Percentiles rank a stretch among this genome's conserved stretches.
Conservation (phyloP, 2,888 invertebrate genomes). For the Tipula lateralis region DNA sequence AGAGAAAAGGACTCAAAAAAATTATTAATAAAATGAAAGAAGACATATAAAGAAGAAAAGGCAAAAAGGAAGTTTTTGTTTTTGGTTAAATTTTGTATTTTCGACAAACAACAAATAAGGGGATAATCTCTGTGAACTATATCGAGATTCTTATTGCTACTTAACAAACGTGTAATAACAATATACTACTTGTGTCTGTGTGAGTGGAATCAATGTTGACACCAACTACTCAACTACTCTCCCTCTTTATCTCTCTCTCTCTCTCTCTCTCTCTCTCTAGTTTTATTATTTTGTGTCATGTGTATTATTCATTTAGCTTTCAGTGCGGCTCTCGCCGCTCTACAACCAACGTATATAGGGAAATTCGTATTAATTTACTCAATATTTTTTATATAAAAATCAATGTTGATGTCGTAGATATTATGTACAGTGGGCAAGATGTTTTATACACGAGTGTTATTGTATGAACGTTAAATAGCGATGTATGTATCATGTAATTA, state of each 20-base stretch:
- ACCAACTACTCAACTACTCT: not conserved
- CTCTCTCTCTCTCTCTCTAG: not conserved
- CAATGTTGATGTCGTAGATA: not conserved
- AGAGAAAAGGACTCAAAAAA: not conserved
- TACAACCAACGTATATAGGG: not conserved
- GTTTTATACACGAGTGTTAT: not conserved
- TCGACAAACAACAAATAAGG: slow-evolving; percentile 19
- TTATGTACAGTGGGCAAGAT: not conserved
- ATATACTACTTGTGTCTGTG: not conserved
- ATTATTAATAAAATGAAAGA: not conserved
- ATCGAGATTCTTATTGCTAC: slow-evolving; percentile 19
- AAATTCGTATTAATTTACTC: not conserved
- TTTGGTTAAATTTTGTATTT: not conserved
- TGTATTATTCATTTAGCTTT: not conserved
- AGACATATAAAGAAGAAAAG: not conserved
- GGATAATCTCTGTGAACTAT: slow-evolving; percentile 11
- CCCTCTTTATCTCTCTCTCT: not conserved
- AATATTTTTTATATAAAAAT: not conserved
- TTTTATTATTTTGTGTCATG: not conserved
- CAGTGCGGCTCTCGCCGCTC: not conserved
- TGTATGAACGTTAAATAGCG: too few relatives aligned
- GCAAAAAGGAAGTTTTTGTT: not conserved
- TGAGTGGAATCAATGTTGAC: not conserved
- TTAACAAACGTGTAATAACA: slow-evolving; percentile 11
- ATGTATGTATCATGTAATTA: too few relatives aligned